These are phyloP conservation scores for Danionella cerebrum DNA, from an alignment of 2,113 vertebrate species.

Conservation along the genomic window DNA sequence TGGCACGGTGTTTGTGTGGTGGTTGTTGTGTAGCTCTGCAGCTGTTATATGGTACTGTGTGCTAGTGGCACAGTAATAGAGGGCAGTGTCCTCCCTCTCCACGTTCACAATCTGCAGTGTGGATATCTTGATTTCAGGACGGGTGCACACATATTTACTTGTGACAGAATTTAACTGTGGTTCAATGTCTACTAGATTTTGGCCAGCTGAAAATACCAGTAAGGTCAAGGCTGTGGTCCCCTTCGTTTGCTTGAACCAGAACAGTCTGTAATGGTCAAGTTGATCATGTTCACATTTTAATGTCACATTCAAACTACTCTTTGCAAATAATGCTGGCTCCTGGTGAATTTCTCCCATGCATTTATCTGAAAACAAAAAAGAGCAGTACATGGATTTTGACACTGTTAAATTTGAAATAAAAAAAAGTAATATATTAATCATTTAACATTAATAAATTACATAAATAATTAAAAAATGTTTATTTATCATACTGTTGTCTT, in stretches of 20 bases:
- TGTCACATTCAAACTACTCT: background rate
- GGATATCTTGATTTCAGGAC: slow-evolving; percentile 3
- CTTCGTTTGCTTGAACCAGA: slow-evolving; percentile 31
- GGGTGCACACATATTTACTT: slow-evolving; percentile 16
- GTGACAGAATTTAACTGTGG: background rate
- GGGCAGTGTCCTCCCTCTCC: slow-evolving; percentile 18
- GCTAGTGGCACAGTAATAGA: slow-evolving; percentile 38
- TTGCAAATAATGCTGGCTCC: background rate
- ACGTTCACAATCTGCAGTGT: slow-evolving; percentile 25
- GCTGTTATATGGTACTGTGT: slow-evolving; percentile 30
- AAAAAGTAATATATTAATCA: no score
- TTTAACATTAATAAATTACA: no score
- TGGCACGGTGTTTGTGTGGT: background rate
- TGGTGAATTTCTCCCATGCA: slow-evolving; percentile 19
- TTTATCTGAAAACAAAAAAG: slow-evolving; percentile 28
- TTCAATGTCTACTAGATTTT: background rate
- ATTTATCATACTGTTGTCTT: no score
- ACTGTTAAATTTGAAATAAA: background rate
- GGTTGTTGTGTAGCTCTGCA: slow-evolving; percentile 21
- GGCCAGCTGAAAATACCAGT: slow-evolving; percentile 21
- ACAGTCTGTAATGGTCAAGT: slow-evolving; percentile 6
- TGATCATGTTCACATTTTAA: slow-evolving; percentile 45
- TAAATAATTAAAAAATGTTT: no score
- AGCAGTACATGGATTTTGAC: no score
- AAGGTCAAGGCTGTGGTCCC: background rate